phyloP scores from a whole-genome alignment of 2,113 vertebrate species.

The Ciconia boyciana region DNA sequence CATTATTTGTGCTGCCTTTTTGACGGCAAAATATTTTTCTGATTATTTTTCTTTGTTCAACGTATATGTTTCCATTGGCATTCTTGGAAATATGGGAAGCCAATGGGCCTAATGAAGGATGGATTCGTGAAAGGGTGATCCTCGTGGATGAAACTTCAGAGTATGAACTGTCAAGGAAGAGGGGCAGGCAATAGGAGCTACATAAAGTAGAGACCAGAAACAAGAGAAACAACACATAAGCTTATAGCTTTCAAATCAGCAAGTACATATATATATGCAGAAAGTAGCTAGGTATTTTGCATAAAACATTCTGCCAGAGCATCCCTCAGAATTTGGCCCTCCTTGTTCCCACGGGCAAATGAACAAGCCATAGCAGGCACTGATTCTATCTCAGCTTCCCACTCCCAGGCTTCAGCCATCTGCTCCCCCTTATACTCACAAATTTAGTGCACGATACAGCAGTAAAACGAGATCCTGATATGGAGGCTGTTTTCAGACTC shows the following conservation, averaged over 20 bases:
- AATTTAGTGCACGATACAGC: neutral
- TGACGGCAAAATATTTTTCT: neutral
- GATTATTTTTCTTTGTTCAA: neutral
- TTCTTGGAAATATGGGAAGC: neutral
- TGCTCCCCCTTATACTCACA: slow-evolving; percentile 19
- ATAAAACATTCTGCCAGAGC: neutral
- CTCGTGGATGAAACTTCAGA: neutral
- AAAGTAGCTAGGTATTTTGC: neutral
- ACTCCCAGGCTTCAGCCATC: slow-evolving; percentile 40
- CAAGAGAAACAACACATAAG: neutral
- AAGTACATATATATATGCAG: neutral
- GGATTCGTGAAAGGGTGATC: neutral
- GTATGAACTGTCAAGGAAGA: neutral
- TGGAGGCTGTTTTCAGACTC: slow-evolving; percentile 10
- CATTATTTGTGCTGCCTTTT: neutral
- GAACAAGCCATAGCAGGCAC: slow-evolving; percentile 35
- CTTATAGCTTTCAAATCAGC: neutral
- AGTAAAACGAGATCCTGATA: neutral
- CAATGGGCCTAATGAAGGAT: neutral
- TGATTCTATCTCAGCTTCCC: slow-evolving; percentile 38
- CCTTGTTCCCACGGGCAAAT: slow-evolving; percentile 26
- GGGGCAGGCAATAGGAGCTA: neutral
- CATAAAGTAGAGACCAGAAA: neutral
- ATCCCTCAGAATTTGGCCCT: slow-evolving; percentile 8
- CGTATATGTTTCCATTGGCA: neutral